Evolutionary conservation across 2,888 invertebrate genomes (phyloP).

Genomic region (Zhengitettix transpicula): DNA sequence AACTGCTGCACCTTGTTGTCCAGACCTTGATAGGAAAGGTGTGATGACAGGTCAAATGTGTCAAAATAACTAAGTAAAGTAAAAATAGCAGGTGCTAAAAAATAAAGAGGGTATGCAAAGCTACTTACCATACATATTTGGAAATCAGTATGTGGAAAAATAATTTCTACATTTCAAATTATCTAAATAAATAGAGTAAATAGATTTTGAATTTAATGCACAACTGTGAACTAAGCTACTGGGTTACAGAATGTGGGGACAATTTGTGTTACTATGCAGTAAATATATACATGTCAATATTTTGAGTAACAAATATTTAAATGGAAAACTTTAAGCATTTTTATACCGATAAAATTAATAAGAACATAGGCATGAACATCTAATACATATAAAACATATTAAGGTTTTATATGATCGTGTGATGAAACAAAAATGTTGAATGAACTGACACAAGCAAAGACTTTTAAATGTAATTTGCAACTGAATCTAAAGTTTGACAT

Average conservation of each 20-base stretch:
- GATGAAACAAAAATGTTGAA: not conserved
- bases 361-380: too few relatives aligned
- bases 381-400: too few relatives aligned
- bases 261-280: too few relatives aligned
- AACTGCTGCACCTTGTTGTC: conserved; percentile 4
- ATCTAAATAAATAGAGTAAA: too few relatives aligned
- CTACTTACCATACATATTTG: not conserved
- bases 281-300: too few relatives aligned
- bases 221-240: too few relatives aligned
- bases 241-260: too few relatives aligned
- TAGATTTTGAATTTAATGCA: too few relatives aligned
- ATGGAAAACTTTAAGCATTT: too few relatives aligned
- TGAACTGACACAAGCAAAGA: not conserved
- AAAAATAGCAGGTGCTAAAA: not conserved
- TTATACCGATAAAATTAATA: too few relatives aligned
- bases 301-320: too few relatives aligned
- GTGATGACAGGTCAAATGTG: not conserved
- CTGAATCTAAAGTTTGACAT: not conserved
- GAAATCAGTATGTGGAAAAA: not conserved
- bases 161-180: not conserved
- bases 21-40: conserved; percentile 3
- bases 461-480: not conserved
- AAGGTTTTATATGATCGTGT: not conserved
- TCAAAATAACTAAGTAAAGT: conserved; percentile 2
- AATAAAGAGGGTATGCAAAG: not conserved